A percentile compares a stretch with the other conserved stretches of the same genome.
phyloP scores from a whole-genome alignment of 2,888 invertebrate genomes.

The Sturmia bella region DNA sequence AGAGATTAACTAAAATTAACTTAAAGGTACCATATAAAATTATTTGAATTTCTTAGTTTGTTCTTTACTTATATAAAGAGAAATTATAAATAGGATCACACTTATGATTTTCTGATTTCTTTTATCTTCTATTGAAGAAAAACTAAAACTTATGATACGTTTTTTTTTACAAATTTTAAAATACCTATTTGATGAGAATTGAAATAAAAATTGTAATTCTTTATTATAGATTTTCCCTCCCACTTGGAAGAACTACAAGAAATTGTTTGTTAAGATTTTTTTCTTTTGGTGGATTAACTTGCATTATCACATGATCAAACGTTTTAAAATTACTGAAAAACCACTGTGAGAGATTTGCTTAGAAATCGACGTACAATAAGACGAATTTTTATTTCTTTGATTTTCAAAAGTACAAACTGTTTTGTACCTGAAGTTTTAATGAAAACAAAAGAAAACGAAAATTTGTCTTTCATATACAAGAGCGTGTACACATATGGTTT shows the following conservation, averaged over 20 bases:
- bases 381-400: too few species aligned
- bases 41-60: conserved; percentile 59
- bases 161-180: conserved; percentile 43
- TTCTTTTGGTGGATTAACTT: too few species aligned
- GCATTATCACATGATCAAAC: too few species aligned
- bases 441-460: too few species aligned
- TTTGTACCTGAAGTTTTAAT: too few species aligned
- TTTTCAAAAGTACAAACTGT: too few species aligned
- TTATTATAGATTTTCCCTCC: background rate
- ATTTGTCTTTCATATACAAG: too few species aligned
- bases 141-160: background rate
- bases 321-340: too few species aligned
- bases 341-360: too few species aligned
- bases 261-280: background rate
- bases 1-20: conserved; percentile 38
- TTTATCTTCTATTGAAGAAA: conserved; percentile 31
- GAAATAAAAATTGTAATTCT: conserved; percentile 15
- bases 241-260: background rate
- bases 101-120: conserved; percentile 43
- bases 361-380: too few species aligned
- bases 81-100: conserved; percentile 67
- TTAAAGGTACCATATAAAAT: conserved; percentile 61
- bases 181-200: conserved; percentile 58
- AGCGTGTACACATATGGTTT: too few species aligned
- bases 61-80: conserved; percentile 11